These are phyloP conservation scores for Chloebia gouldiae DNA, from an alignment of 2,113 vertebrate genomes.

Conservation along the genomic window DNA sequence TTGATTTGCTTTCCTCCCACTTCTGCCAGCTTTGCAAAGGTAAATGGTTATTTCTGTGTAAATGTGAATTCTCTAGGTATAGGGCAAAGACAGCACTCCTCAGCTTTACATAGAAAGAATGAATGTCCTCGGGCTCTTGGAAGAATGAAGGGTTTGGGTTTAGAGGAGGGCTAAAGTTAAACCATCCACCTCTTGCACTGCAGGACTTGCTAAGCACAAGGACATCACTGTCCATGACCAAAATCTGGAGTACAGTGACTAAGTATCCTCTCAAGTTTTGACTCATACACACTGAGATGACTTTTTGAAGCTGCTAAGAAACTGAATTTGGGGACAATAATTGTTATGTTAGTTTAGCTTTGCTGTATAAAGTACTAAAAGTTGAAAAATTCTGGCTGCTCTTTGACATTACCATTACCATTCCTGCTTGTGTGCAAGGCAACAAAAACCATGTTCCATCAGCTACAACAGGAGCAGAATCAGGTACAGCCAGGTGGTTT, in stretches of 20 bases:
- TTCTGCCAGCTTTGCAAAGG: not conserved
- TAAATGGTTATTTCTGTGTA: not conserved
- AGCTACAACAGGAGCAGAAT: not conserved
- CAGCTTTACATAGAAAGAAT: not conserved
- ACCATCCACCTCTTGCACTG: not conserved
- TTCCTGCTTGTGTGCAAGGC: not conserved
- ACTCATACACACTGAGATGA: not conserved
- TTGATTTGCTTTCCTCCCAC: not conserved
- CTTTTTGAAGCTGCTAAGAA: not conserved
- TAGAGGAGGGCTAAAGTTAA: not conserved
- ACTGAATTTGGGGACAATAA: not conserved
- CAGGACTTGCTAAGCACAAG: not conserved
- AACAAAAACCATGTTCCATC: not conserved
- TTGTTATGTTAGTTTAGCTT: not conserved
- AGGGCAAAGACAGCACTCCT: not conserved
- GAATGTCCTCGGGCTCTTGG: rapidly evolving
- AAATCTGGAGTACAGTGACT: not conserved
- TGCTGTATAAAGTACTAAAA: not conserved
- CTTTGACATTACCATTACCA: not conserved
- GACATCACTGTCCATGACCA: not conserved
- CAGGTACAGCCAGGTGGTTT: not conserved
- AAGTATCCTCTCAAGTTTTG: not conserved
- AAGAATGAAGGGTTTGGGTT: not conserved
- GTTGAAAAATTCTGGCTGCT: not conserved
- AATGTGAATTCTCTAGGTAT: not conserved